Evolutionary conservation across 2,888 invertebrate genomes (phyloP).

Genomic region (Steromphala cineraria): DNA sequence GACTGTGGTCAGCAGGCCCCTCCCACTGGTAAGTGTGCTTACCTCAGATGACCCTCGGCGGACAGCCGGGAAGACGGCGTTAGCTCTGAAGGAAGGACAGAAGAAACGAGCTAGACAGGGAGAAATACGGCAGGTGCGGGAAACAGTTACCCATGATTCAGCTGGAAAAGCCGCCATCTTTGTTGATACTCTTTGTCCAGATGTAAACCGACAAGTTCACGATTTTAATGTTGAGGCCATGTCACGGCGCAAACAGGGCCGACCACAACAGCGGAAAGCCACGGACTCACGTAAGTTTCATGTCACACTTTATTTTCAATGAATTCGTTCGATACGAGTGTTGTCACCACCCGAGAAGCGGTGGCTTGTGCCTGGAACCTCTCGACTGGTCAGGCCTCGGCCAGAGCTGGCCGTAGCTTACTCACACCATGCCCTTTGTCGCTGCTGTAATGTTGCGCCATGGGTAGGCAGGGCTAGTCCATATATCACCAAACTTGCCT

Average conservation of each 20-base stretch:
- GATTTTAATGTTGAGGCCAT: constrained; percentile 43
- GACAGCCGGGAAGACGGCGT: constrained; percentile 28
- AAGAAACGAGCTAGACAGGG: constrained; percentile 35
- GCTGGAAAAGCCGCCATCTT: constrained; percentile 54
- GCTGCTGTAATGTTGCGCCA: not conserved
- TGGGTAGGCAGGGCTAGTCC: not conserved
- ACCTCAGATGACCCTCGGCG: constrained; percentile 32
- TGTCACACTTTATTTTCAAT: constrained; percentile 39
- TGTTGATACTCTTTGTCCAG: constrained; percentile 62
- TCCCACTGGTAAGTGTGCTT: not conserved
- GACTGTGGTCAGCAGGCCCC: constrained; percentile 29
- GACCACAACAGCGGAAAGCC: constrained; percentile 75
- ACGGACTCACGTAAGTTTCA: constrained; percentile 73
- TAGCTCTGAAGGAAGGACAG: constrained; percentile 35
- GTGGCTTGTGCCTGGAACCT: not conserved
- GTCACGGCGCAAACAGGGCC: constrained; percentile 75
- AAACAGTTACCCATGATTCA: constrained; percentile 44
- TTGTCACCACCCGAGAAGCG: not conserved
- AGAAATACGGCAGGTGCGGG: constrained; percentile 33
- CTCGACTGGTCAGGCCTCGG: constrained; percentile 9
- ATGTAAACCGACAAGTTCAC: constrained; percentile 49
- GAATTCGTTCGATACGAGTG: constrained; percentile 25
- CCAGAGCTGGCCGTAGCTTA: not conserved
- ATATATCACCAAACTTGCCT: not conserved
- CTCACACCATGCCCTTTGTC: constrained; percentile 5